Evolutionary conservation across 2,797 vertebrate species (phyloP).

Genomic region (Enoplosus armatus): DNA sequence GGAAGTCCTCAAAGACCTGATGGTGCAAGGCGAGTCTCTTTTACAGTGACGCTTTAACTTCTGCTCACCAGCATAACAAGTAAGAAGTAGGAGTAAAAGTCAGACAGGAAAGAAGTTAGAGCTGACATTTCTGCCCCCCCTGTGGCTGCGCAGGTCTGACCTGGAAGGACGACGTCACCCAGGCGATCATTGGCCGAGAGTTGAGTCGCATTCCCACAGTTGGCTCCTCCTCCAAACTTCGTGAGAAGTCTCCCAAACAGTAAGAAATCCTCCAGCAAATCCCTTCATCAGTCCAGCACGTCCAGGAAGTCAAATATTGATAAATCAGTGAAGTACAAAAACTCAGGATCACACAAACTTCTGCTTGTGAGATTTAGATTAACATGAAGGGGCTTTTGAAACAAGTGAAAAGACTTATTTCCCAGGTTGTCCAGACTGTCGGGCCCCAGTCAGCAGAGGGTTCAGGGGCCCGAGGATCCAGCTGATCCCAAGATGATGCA

Average conservation of each 20-base stretch:
- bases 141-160: constrained; percentile 88
- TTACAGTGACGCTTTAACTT: no score
- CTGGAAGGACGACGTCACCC: constrained; percentile 94
- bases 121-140: neutral
- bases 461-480: constrained; percentile 29
- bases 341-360: neutral
- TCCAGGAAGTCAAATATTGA: neutral
- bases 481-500: constrained; percentile 80
- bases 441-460: constrained; percentile 30
- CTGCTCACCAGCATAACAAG: neutral
- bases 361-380: neutral
- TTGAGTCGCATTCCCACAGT: constrained; percentile 90
- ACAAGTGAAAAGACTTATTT: neutral
- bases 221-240: constrained; percentile 37
- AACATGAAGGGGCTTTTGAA: neutral
- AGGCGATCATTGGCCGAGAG: constrained; percentile 91
- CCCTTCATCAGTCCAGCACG: neutral
- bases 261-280: constrained; percentile 39
- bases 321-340: neutral
- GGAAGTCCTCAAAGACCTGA: constrained; percentile 91
- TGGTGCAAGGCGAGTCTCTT: constrained; percentile 89
- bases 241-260: constrained; percentile 37
- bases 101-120: neutral
- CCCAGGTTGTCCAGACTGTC: constrained; percentile 53
- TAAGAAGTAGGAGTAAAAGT: neutral